Evolutionary conservation across 2,113 vertebrate genomes (phyloP), one percentile per base, ranked within the genome.

Genomic region (Plectropomus leopardus): DNA sequence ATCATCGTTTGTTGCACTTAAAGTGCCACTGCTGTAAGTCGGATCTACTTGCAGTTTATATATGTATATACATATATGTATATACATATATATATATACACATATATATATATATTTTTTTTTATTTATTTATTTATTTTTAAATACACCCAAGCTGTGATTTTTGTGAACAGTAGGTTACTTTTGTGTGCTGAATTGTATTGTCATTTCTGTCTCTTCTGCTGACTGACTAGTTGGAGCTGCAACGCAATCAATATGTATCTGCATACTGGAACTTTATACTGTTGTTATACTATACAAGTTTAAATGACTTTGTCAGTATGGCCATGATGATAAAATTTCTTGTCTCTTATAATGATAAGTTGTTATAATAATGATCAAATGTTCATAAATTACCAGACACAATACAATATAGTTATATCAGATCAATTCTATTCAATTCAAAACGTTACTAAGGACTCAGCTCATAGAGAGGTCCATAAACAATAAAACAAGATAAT

Each of bases 181-280:
- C n/a, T 64, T 45, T 15, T 50, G 28, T 47, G 47, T 70, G 19
- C 17, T 30, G 28, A 50, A 57, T 32, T 57, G 8, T 70, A 69
- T 55, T 28, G 75, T 74, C 57, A 58, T 42, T 45, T 75, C n/a
- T 1, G 21, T 64, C 64, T 59, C 59, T 24, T 13, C 45, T 47
- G 45, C 36, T 75, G 70, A 58, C 72, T 0, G 50, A 64, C 36
- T 21, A 4, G 26, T 61, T 5, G 57, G 70, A 79, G 0, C 42
- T 0, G 44, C 28, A 70, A 51, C 71, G 40, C 7, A 30, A 71
- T 80, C 76, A 59, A 65, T 79, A 21, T 24, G 8, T 23, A 48
- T 71, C 36, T 80, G 59, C 63, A 74, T 50, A 57, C 30, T 3
- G 19, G 14, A 5, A 7, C 69, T 34, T 34, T 30, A 15, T 21